Evolutionary conservation across 23 tunicate genomes (phyloP).

Genomic region (Ascidia mentula): DNA sequence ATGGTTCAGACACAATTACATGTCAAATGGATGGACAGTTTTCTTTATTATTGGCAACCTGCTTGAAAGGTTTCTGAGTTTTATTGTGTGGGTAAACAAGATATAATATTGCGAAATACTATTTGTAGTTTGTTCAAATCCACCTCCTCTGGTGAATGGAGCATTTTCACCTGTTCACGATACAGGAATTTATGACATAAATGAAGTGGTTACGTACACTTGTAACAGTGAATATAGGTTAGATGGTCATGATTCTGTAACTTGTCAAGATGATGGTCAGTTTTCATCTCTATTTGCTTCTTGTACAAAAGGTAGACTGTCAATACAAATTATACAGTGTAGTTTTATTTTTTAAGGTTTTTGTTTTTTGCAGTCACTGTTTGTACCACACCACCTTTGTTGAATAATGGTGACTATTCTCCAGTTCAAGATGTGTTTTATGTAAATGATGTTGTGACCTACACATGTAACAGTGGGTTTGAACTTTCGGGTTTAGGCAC

Average conservation of each 20-base stretch:
- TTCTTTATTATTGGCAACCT: not conserved
- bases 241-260: not conserved
- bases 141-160: constrained; percentile 1
- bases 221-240: not conserved
- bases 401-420: constrained; percentile 10
- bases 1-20: not conserved
- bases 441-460: constrained; percentile 9
- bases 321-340: not conserved
- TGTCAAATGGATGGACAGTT: constrained; percentile 11
- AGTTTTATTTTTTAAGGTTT: not conserved
- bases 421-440: constrained; percentile 8
- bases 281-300: not conserved
- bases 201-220: constrained; percentile 20
- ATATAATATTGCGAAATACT: no score
- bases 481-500: not conserved
- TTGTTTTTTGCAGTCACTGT: constrained; percentile 7
- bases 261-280: constrained; percentile 9
- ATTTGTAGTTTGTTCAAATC: not conserved
- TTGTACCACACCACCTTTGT: constrained; percentile 9
- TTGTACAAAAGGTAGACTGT: constrained; percentile 21
- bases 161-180: not conserved
- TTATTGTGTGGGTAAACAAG: not conserved
- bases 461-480: constrained; percentile 10
- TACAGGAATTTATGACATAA: not conserved
- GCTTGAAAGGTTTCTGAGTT: not conserved